A percentile compares a stretch with the other conserved stretches of the same genome.
Conservation (phyloP, 2,113 vertebrate genomes). For the Eudorcas thomsonii region DNA sequence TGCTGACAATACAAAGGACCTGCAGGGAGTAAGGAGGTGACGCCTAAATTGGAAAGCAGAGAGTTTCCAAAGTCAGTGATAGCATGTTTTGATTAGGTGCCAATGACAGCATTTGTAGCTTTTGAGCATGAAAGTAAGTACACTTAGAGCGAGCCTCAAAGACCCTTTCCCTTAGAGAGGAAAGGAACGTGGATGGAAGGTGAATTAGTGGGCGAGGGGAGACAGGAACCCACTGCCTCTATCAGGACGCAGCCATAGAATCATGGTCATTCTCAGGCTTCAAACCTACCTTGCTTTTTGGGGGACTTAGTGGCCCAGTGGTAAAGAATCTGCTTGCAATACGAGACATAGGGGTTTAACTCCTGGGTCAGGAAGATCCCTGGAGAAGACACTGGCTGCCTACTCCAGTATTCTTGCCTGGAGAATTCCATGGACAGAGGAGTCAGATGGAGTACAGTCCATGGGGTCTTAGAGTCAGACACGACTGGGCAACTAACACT, state of each 20-base stretch:
- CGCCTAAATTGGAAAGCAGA: neutral
- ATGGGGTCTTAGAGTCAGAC: neutral
- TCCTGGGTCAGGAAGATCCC: neutral
- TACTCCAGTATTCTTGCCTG: neutral
- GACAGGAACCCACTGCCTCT: neutral
- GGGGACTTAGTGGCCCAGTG: neutral
- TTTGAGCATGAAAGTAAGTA: too few relatives aligned
- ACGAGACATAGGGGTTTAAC: neutral
- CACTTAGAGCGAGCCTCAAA: neutral
- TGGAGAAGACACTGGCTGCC: neutral
- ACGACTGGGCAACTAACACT: neutral
- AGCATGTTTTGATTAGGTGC: neutral
- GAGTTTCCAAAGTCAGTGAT: neutral
- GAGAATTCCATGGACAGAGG: neutral
- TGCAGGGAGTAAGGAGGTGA: fast-evolving
- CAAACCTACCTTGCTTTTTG: neutral
- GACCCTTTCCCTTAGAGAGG: neutral
- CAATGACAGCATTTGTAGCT: neutral
- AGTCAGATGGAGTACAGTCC: neutral
- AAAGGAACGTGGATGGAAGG: neutral
- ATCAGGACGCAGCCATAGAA: neutral
- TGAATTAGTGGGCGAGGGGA: neutral
- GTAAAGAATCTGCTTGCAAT: neutral
- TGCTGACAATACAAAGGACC: too few relatives aligned
- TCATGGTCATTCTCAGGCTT: too few relatives aligned